Evolutionary conservation across 2,797 vertebrate species (phyloP), one percentile per base, ranked within the genome.

Genomic region (Pelobates cultripes): DNA sequence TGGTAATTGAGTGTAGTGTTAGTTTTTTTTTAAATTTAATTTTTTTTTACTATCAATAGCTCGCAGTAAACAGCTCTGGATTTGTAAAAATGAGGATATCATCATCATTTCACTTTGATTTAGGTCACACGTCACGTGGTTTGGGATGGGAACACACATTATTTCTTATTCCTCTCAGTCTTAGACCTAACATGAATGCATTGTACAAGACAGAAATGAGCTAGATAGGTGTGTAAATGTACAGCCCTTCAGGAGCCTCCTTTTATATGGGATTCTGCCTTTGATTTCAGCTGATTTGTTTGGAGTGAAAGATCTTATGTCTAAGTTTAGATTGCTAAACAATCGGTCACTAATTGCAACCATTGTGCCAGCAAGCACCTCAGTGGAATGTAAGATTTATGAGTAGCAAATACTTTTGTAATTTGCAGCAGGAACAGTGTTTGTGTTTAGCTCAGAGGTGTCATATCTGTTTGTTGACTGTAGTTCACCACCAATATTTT

Each of bases 221-320:
- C 61, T 40, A 64, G n/a, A 64, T 15, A 64, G 61, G 61, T 64
- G 61, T 64, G 61, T 64, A 64, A 64, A 64, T 5, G 3, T 64
- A 64, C 61, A 64, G 61, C 17, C 61, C 7, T 17, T 40, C n/a
- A 64, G 61, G n/a, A 40, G 61, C 10, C 61, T 64, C 61, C 61
- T 64, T 61, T 64, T 64, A 64, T 64, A 28, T 28, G 3, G 61
- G n/a, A 3, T 28, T 64, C 61, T 64, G 61, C 61, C 28, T 64
- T 64, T 64, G 61, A 17, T 61, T 61, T 61, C 5, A 51, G 47
- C 47, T 51, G 57, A 61, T 64, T 64, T 64, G 61, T 64, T 64
- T 64, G 61, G 61, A 64, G 61, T 17, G 61, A 40, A 64, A 64
- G 17, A 14, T 40, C n/a, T 64, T 40, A 6, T 64, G 61, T 40